phyloP scores from a whole-genome alignment of 1,140 invertebrate genomes.

The Ceratina australensis region DNA sequence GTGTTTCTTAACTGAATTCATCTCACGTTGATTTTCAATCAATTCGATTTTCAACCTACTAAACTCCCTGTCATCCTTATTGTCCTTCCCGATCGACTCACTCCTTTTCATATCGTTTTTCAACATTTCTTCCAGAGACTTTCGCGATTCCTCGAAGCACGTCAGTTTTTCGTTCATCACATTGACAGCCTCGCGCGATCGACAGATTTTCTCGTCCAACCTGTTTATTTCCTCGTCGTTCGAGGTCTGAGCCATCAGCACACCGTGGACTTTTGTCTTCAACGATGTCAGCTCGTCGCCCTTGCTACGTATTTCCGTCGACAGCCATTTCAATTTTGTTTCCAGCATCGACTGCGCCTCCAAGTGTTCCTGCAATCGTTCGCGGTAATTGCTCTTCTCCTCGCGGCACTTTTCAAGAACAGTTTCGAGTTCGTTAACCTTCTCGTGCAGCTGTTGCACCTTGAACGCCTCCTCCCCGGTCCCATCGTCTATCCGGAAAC shows the following conservation, averaged over 20 bases:
- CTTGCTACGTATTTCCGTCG: conserved; percentile 51
- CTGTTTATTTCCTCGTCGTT: conserved; percentile 58
- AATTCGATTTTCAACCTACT: conserved; percentile 61
- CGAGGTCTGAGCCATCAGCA: conserved; percentile 51
- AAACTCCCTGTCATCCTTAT: conserved; percentile 57
- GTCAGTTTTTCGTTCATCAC: conserved; percentile 57
- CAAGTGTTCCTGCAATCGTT: conserved; percentile 48
- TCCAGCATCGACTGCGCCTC: conserved; percentile 61
- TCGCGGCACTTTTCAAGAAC: conserved; percentile 48
- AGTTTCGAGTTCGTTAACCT: conserved; percentile 57
- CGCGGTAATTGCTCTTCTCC: conserved; percentile 55
- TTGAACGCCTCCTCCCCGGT: conserved; percentile 20
- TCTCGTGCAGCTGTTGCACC: conserved; percentile 56
- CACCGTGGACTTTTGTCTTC: conserved; percentile 50
- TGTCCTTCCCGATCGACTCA: conserved; percentile 53
- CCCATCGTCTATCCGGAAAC: conserved; percentile 50
- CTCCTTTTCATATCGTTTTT: conserved; percentile 61
- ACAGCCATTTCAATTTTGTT: conserved; percentile 58
- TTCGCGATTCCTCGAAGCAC: conserved; percentile 57
- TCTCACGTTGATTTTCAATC: conserved; percentile 61
- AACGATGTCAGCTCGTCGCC: conserved; percentile 63
- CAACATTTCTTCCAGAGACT: conserved; percentile 58
- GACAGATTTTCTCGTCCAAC: conserved; percentile 60
- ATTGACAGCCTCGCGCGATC: conserved; percentile 54
- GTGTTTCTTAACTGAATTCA: conserved; percentile 60